These are phyloP conservation scores for Pheosia tremula DNA, from an alignment of 2,888 invertebrate species.

Conservation along the genomic window DNA sequence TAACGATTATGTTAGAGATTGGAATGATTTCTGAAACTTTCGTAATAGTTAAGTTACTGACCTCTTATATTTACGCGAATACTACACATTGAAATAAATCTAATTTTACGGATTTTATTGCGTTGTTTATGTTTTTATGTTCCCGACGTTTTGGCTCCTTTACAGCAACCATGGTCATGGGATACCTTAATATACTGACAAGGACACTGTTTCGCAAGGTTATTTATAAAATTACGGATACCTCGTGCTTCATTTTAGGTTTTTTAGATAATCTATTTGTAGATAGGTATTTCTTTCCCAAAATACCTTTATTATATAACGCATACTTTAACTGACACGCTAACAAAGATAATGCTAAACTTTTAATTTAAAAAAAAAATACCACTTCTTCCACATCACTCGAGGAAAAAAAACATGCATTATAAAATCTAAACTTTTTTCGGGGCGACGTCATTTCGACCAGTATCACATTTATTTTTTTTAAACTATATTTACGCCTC, in stretches of 20 bases:
- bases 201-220: too few relatives aligned
- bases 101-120: too few relatives aligned
- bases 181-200: too few relatives aligned
- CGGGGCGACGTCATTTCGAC: slow-evolving; percentile 20
- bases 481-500: slow-evolving; percentile 61
- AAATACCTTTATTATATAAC: background rate
- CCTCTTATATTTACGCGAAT: too few relatives aligned
- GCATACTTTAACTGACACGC: background rate
- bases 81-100: too few relatives aligned
- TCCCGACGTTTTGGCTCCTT: too few relatives aligned
- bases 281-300: background rate
- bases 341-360: background rate
- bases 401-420: slow-evolving; percentile 38
- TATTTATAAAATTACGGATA: too few relatives aligned
- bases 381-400: background rate
- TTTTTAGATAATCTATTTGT: background rate
- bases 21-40: too few relatives aligned
- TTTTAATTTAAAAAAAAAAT: background rate
- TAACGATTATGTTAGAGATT: background rate
- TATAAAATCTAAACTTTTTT: slow-evolving; percentile 38
- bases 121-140: too few relatives aligned
- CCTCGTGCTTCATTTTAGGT: background rate
- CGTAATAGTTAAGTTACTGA: too few relatives aligned
- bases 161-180: too few relatives aligned
- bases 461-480: slow-evolving; percentile 48